Base-by-base conservation (phyloP, 2,797 vertebrate genomes). In the Mus caroli region DNA sequence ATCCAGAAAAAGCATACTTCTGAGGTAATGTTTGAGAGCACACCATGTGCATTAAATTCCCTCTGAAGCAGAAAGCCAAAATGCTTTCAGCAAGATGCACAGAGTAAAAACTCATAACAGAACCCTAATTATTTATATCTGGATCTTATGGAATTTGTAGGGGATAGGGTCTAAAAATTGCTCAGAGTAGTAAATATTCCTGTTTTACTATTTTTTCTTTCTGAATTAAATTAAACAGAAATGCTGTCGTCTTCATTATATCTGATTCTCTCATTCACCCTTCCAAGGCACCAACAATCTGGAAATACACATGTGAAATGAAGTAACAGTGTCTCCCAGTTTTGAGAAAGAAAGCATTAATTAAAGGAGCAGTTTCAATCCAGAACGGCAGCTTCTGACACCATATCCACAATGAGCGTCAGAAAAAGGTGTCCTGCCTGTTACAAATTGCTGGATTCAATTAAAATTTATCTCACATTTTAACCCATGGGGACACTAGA, bases 291-390 rank as follows among this genome's bases (percentile, higher is more conserved):
- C 76, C 37, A 52, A 14, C 24, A 46, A 14, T 79, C 69, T 91
- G 90, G 24, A 80, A 92, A 88, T 58, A 94, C 0, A 40, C 90
- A 22, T 46, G 17, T 83, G 62, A 58, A 90, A 88, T 60, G 69
- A 82, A 50, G 40, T 54, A 73, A 34, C 10, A 75, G 2, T 85
- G 43, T 94, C 86, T 95, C 92, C 64, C 75, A 17, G 24, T 88
- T 95, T 91, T 89, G 69, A 91, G 22, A 92, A 82, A 31, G 56
- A 96, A 84, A 79, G 6, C 6, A 76, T 79, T 95, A 94, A 88
- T 94, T 94, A 90, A 82, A 87, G 71, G 9, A 90, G 11, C 22
- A 88, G 50, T 52, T 94, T 78, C 28, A 93, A 17, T 85, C 12
- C 0, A 22, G 19, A 91, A 56, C 13, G 37, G 28, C 17, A 79